Base-by-base conservation (phyloP, 2,113 vertebrate genomes). In the Caretta caretta region DNA sequence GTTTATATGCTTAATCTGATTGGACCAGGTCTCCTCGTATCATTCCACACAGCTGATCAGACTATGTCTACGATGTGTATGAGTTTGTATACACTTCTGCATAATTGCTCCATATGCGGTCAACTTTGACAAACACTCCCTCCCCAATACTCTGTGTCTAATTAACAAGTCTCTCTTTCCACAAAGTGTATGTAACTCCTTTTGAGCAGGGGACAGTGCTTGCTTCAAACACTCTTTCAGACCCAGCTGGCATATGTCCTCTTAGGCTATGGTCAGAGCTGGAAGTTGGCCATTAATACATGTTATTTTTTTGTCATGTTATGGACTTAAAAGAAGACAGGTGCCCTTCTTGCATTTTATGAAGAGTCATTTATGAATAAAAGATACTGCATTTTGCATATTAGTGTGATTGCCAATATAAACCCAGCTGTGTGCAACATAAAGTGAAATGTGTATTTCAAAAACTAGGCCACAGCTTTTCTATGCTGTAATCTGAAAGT, bases 331-430 rank as follows among this genome's bases (percentile, higher is more conserved):
- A 98, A 98, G 98, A 98, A 98, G 98, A 98, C 98, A 98, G 98
- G 98, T 98, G 99, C 98, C 98, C 98, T 98, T 95, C 98, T 98
- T 98, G 98, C 98, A 98, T 98, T 97, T 98, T 98, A 97, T 98
- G 98, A 98, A 97, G 97, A 98, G 98, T 98, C 98, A 99, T 98
- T 99, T 98, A 98, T 98, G 98, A 99, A 98, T 98, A 98, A 98
- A 98, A 98, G 99, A 98, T 96, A 96, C 83, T 53, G 94, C 96
- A 96, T 97, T 98, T 98, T 98, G 98, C 98, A 98, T 98, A 97
- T 98, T 96, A 97, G 98, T 94, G 53, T 95, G 85, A 95, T 95
- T 98, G 98, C 98, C 97, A 96, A 98, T 97, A 98, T 98, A 98
- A 98, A 95, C 98, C 98, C 98, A 98, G 98, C 98, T 98, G 98